These are phyloP conservation scores for Pandemis heparana DNA, from an alignment of 2,888 invertebrate genomes.

Conservation along the genomic window DNA sequence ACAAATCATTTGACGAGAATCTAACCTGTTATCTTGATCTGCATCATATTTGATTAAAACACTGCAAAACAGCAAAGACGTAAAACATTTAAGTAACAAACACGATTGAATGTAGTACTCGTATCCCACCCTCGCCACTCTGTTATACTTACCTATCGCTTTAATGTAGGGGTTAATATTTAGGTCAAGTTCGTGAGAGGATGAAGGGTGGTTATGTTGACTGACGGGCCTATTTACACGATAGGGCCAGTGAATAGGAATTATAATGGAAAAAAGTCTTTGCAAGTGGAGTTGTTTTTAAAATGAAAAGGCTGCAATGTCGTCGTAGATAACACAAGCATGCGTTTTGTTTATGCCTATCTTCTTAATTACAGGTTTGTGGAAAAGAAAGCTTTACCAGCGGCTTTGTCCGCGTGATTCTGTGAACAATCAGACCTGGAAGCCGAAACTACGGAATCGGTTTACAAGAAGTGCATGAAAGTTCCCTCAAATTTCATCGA, in stretches of 20 bases:
- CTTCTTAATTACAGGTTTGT: too few species aligned
- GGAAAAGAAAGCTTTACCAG: too few species aligned
- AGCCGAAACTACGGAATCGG: too few species aligned
- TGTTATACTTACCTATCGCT: slow-evolving; percentile 14
- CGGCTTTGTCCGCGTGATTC: too few species aligned
- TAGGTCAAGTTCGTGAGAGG: slow-evolving; percentile 31
- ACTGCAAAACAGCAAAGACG: neutral
- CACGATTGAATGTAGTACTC: neutral
- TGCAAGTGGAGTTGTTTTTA: neutral
- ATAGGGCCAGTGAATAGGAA: neutral
- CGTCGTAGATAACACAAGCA: too few species aligned
- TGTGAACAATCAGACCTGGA: too few species aligned
- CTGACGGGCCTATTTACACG: slow-evolving; percentile 10
- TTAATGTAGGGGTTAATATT: slow-evolving; percentile 26
- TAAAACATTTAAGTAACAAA: neutral
- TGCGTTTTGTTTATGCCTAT: too few species aligned
- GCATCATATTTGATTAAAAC: neutral
- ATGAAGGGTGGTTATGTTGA: slow-evolving; percentile 10
- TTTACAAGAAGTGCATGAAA: too few species aligned
- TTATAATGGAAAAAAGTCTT: neutral
- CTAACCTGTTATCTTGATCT: too few species aligned
- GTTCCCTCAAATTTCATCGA: too few species aligned
- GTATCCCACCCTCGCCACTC: slow-evolving; percentile 13
- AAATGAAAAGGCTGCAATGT: neutral
- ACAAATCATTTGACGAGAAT: too few species aligned